These are phyloP conservation scores for Darevskia nairensis DNA, from an alignment of 2,797 vertebrate genomes.

Conservation along the genomic window DNA sequence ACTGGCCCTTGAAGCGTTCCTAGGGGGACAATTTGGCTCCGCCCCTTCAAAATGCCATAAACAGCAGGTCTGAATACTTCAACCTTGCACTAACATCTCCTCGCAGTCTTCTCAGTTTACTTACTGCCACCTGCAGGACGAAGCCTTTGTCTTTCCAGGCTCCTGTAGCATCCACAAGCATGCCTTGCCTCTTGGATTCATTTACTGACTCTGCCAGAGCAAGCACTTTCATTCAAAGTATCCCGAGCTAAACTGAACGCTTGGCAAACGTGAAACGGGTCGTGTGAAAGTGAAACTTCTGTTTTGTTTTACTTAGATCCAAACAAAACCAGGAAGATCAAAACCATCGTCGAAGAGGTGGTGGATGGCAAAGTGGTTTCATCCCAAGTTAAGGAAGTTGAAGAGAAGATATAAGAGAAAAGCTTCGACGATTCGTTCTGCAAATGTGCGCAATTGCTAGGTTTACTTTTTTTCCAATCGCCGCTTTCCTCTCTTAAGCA, in stretches of 20 bases:
- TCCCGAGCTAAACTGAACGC: background rate
- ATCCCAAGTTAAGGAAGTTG: constrained; percentile 77
- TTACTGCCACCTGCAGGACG: background rate
- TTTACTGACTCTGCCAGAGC: background rate
- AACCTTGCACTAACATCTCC: no score
- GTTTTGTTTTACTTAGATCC: constrained; percentile 69
- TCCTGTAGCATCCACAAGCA: background rate
- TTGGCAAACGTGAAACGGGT: background rate
- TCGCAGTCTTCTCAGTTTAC: background rate
- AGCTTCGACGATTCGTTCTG: background rate
- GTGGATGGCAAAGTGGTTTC: constrained; percentile 87
- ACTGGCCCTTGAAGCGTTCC: no score
- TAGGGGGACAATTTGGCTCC: background rate
- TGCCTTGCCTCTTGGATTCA: background rate
- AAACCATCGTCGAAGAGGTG: constrained; percentile 87
- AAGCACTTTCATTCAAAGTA: background rate
- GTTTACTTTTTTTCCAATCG: background rate
- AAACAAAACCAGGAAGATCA: constrained; percentile 81
- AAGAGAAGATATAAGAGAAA: constrained; percentile 74
- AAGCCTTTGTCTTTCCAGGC: background rate
- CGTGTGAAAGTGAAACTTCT: background rate
- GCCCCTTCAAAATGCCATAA: background rate
- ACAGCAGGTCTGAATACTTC: background rate
- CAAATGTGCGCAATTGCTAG: background rate
- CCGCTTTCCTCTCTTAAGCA: background rate